Evolutionary conservation across 2,797 vertebrate species (phyloP).

Genomic region (Intellagama lesueurii): DNA sequence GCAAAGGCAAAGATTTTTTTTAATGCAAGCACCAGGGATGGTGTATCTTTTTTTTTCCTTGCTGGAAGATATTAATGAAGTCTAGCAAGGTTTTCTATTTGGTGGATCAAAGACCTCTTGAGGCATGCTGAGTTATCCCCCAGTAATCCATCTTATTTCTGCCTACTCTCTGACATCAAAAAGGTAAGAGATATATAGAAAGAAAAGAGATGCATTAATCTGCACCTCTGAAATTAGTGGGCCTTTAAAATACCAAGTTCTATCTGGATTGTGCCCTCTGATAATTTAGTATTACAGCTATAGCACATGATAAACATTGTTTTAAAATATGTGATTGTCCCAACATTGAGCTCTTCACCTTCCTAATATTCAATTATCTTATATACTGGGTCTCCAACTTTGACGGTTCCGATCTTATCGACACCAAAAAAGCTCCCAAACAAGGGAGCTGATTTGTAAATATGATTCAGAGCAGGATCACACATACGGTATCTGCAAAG

Average conservation of each 20-base stretch:
- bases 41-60: not conserved
- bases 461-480: conserved; percentile 76
- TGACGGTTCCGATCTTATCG: conserved; percentile 80
- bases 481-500: conserved; percentile 81
- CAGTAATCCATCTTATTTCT: not conserved
- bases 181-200: too few species aligned
- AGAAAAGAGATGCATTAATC: not conserved
- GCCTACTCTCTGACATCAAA: not conserved
- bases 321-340: not conserved
- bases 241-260: not conserved
- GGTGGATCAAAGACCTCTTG: not conserved
- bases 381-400: conserved; percentile 83
- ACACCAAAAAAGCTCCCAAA: conserved; percentile 84
- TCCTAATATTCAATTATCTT: conserved; percentile 72
- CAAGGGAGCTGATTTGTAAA: conserved; percentile 78
- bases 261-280: not conserved
- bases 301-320: not conserved
- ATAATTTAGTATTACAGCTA: conserved; percentile 5
- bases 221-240: not conserved
- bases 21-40: too few species aligned
- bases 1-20: not conserved
- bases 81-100: not conserved
- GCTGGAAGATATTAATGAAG: not conserved
- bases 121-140: too few species aligned
- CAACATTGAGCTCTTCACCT: not conserved